Evolutionary conservation across 2,797 vertebrate species (phyloP).

Genomic region (Euthynnus affinis): DNA sequence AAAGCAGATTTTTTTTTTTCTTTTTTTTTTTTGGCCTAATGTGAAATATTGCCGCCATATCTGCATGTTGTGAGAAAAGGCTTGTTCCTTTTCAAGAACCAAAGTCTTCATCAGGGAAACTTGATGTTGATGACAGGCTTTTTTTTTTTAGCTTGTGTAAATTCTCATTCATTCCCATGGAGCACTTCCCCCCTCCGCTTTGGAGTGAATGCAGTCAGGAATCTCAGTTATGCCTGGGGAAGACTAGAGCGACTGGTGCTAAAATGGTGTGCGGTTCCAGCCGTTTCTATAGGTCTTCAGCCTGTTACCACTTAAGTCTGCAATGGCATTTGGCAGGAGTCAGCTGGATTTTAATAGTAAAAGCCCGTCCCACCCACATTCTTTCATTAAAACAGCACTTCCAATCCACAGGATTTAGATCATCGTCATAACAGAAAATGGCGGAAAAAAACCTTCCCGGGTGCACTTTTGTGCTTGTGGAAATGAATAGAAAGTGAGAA

Average conservation of each 20-base stretch:
- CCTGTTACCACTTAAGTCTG: neutral
- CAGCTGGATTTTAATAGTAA: slow-evolving; percentile 17
- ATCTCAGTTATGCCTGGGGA: slow-evolving; percentile 63
- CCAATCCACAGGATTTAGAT: neutral
- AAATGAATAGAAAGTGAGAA: neutral
- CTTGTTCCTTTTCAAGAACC: neutral
- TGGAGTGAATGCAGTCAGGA: slow-evolving; percentile 50
- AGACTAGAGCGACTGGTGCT: slow-evolving; percentile 2
- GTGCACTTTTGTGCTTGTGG: neutral
- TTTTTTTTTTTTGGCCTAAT: neutral
- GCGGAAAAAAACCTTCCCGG: neutral
- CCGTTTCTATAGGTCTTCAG: slow-evolving; percentile 9
- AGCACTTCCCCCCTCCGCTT: neutral
- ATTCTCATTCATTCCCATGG: slow-evolving; percentile 34
- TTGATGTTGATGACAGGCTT: neutral
- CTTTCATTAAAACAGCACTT: neutral
- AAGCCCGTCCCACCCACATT: neutral
- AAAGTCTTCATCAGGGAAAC: neutral
- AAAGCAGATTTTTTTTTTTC: too few relatives aligned
- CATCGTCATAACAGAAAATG: neutral
- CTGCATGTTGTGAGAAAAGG: neutral
- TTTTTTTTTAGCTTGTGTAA: slow-evolving; percentile 10
- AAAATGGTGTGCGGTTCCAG: slow-evolving; percentile 20
- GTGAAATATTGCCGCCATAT: neutral
- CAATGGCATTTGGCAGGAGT: slow-evolving; percentile 6